phyloP scores from a whole-genome alignment of 1,140 invertebrate species.

The Brachionus rotundiformis region DNA sequence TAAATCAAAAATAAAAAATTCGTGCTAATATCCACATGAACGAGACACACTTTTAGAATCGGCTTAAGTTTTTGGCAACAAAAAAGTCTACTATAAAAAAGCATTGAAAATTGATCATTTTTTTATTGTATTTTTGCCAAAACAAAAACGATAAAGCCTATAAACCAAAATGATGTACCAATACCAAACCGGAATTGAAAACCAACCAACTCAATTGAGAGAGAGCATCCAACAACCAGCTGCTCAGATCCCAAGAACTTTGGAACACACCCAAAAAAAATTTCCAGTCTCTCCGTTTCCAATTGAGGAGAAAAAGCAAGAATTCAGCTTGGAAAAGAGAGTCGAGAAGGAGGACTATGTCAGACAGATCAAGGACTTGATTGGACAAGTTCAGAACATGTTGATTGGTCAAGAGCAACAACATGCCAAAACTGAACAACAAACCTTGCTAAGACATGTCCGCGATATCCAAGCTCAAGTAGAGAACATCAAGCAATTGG shows the following conservation, averaged over 20 bases:
- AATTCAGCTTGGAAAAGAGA: slow-evolving; percentile 19
- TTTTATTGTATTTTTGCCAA: slow-evolving; percentile 4
- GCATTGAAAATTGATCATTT: not conserved
- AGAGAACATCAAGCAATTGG: not conserved
- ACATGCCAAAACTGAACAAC: not conserved
- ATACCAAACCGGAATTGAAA: too few relatives aligned
- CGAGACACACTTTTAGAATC: not conserved
- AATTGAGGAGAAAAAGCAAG: not conserved
- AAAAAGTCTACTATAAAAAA: not conserved
- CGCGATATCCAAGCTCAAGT: slow-evolving; percentile 34
- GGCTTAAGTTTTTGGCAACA: not conserved
- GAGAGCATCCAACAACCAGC: slow-evolving; percentile 2
- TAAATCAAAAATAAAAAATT: not conserved
- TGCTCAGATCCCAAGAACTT: slow-evolving; percentile 2
- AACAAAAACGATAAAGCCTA: slow-evolving; percentile 15
- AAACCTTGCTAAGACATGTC: slow-evolving; percentile 27
- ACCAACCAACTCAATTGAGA: slow-evolving; percentile 6
- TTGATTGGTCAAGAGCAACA: slow-evolving; percentile 24
- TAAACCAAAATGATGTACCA: slow-evolving; percentile 29
- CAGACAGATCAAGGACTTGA: slow-evolving; percentile 20
- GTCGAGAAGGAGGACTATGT: not conserved
- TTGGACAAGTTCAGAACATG: slow-evolving; percentile 16
- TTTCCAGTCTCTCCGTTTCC: slow-evolving; percentile 10
- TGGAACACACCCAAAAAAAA: slow-evolving; percentile 20
- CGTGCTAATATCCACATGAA: not conserved